Evolutionary conservation across 2,888 invertebrate genomes (phyloP).

Genomic region (Lasioglossum lativentre): DNA sequence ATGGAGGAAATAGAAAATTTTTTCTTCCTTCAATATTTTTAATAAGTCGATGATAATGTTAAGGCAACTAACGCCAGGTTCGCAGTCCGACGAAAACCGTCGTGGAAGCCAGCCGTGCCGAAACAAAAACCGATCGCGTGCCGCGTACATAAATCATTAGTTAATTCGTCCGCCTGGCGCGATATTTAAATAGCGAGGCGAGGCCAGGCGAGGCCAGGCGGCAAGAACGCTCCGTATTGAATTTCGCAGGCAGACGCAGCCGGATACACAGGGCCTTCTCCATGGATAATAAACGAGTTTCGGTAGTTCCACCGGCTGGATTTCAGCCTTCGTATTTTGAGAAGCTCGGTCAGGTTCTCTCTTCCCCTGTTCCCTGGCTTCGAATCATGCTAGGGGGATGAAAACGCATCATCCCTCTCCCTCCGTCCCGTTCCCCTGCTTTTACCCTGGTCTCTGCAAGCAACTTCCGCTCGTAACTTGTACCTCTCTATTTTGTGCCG

Average conservation of each 20-base stretch:
- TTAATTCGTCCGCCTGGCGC: constrained; percentile 1
- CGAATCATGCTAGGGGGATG: constrained; percentile 4
- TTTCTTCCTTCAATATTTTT: no score
- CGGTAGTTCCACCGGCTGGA: constrained; percentile 51
- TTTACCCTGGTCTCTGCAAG: constrained; percentile 41
- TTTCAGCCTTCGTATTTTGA: constrained; percentile 62
- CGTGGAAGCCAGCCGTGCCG: not conserved
- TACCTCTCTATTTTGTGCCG: constrained; percentile 76
- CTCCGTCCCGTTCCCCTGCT: constrained; percentile 1
- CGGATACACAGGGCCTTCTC: constrained; percentile 28
- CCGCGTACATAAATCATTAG: not conserved
- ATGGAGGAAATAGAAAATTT: no score
- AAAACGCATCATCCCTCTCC: not conserved
- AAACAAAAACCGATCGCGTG: not conserved
- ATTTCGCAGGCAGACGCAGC: constrained; percentile 37
- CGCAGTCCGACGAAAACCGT: not conserved
- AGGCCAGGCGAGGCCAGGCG: constrained; percentile 2
- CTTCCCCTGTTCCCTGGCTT: not conserved
- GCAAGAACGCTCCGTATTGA: constrained; percentile 41
- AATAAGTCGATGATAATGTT: no score
- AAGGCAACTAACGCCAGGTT: not conserved
- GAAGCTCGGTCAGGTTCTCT: constrained; percentile 42
- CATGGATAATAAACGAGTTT: constrained; percentile 62
- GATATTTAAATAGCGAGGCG: constrained; percentile 57
- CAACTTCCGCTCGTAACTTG: constrained; percentile 70